Conservation (phyloP, 2,888 invertebrate species). For the Cerastoderma edule region DNA sequence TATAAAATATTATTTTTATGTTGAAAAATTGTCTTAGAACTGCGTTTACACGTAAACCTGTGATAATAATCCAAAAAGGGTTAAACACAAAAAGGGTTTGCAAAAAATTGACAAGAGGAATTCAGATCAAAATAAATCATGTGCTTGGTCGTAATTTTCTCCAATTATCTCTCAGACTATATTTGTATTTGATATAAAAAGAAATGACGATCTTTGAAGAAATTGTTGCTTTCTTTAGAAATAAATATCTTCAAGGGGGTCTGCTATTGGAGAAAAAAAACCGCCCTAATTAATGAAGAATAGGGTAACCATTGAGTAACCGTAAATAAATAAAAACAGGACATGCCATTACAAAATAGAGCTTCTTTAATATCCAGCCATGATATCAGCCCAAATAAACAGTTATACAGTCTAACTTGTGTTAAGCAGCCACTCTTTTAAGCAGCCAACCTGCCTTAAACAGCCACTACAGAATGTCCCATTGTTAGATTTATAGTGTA, state of each 20-base stretch:
- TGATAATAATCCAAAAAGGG: no score
- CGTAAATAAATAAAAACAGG: constrained; percentile 21
- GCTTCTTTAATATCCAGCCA: no score
- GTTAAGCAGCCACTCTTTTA: no score
- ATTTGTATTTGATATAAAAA: constrained; percentile 14
- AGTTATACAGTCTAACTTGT: no score
- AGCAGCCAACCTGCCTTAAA: no score
- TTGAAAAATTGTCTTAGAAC: no score
- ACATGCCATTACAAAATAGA: no score
- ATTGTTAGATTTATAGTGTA: no score
- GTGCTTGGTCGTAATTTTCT: constrained; percentile 22
- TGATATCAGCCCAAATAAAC: no score
- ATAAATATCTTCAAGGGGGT: constrained; percentile 15
- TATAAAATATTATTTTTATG: no score
- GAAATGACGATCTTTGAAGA: constrained; percentile 10
- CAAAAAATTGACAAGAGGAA: background rate
- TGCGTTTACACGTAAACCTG: no score
- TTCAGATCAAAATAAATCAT: constrained; percentile 20
- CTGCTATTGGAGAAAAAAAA: constrained; percentile 1
- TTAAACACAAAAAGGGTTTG: background rate
- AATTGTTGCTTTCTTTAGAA: constrained; percentile 24
- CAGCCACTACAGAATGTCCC: no score
- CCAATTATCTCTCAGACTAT: constrained; percentile 11
- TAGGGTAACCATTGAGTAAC: constrained; percentile 8
- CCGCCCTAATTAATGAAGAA: constrained; percentile 11